Percentiles rank a stretch among this genome's conserved stretches.
Evolutionary conservation across 2,797 vertebrate species (phyloP).

Genomic region (Micrastur ruficollis): DNA sequence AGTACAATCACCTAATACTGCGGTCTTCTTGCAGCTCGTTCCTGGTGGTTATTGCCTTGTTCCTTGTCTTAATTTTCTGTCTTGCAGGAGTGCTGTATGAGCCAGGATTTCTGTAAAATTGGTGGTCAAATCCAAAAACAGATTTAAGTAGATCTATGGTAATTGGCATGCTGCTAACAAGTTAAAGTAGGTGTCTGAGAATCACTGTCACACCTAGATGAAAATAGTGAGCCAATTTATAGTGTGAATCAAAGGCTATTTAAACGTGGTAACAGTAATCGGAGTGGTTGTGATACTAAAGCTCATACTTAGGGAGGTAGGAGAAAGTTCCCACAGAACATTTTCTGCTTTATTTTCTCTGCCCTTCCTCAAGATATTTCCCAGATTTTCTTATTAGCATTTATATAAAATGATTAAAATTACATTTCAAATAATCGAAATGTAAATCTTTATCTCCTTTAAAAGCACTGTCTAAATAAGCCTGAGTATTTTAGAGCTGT

Average conservation of each 20-base stretch:
- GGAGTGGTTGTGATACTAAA: background rate
- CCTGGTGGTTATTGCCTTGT: background rate
- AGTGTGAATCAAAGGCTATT: background rate
- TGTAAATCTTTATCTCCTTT: background rate
- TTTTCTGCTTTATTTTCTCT: background rate
- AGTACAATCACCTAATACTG: background rate
- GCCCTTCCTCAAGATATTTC: background rate
- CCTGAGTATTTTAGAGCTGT: background rate
- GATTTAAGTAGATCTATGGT: background rate
- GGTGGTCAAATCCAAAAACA: background rate
- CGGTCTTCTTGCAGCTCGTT: background rate
- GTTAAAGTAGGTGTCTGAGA: background rate
- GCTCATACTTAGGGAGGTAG: background rate
- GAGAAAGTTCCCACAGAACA: background rate
- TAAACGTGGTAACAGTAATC: background rate
- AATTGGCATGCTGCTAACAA: background rate
- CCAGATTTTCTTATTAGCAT: background rate
- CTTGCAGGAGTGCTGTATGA: background rate
- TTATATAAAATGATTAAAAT: background rate
- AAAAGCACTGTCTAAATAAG: background rate
- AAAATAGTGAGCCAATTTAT: background rate
- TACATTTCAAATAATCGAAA: background rate
- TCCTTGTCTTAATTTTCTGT: background rate
- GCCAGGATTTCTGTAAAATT: background rate
- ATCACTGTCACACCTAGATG: background rate